Evolutionary conservation across 1,140 invertebrate genomes (phyloP).

Genomic region (Zaprionus africanus): DNA sequence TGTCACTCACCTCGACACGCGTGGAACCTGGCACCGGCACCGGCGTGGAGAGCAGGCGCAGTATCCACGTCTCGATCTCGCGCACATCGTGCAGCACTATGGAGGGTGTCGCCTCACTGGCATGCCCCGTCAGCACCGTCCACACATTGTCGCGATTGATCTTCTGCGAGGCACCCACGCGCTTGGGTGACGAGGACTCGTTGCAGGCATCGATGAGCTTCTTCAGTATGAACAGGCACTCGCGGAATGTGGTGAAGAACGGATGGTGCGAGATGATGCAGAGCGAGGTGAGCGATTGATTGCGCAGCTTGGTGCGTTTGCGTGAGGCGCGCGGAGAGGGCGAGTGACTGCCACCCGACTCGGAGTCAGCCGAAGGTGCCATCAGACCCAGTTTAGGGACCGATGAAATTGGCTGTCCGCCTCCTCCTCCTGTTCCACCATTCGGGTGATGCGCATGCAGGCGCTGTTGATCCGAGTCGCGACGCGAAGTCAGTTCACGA

Average conservation of each 20-base stretch:
- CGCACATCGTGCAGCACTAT: constrained; percentile 97
- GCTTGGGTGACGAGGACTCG: constrained; percentile 94
- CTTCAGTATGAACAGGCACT: constrained; percentile 97
- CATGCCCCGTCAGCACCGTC: constrained; percentile 91
- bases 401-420: constrained; percentile 49
- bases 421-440: constrained; percentile 30
- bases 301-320: constrained; percentile 91
- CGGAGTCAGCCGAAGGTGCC: constrained; percentile 91
- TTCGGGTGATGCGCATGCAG: constrained; percentile 52
- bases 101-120: constrained; percentile 91
- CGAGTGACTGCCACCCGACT: constrained; percentile 94
- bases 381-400: constrained; percentile 88
- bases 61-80: constrained; percentile 99
- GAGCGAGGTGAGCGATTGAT: constrained; percentile 97
- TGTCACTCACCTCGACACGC: constrained; percentile 90
- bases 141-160: constrained; percentile 93
- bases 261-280: constrained; percentile 99
- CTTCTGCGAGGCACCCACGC: constrained; percentile 94
- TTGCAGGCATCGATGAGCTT: constrained; percentile 98
- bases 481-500: constrained; percentile 90
- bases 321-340: constrained; percentile 93
- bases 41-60: constrained; percentile 96
- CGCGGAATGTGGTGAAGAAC: constrained; percentile 98
- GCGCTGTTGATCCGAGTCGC: constrained; percentile 86
- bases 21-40: constrained; percentile 99